These are phyloP conservation scores for Thereva nobilitata DNA, from an alignment of 2,888 invertebrate species.

Conservation along the genomic window DNA sequence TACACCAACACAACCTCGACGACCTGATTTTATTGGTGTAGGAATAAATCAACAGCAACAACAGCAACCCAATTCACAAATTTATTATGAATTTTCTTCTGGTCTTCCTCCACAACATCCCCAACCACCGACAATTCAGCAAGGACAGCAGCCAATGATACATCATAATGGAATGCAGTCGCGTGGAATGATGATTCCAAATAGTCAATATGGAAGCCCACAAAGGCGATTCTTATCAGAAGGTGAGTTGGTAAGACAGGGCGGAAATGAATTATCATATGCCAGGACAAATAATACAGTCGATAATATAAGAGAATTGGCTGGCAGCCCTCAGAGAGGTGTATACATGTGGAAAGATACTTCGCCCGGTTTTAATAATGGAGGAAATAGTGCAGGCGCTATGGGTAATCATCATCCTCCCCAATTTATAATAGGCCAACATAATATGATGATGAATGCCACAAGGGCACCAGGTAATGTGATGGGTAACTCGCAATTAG, in stretches of 20 bases:
- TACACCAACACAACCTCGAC: slow-evolving; percentile 86
- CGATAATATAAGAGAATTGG: slow-evolving; percentile 85
- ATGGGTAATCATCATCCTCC: slow-evolving; percentile 52
- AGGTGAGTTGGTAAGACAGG: slow-evolving; percentile 76
- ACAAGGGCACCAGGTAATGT: slow-evolving; percentile 43
- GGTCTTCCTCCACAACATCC: slow-evolving; percentile 57
- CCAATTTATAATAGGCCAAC: slow-evolving; percentile 49
- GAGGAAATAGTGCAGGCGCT: slow-evolving; percentile 54
- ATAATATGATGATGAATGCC: slow-evolving; percentile 41
- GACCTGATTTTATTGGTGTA: slow-evolving; percentile 86
- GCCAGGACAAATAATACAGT: slow-evolving; percentile 75
- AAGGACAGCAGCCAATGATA: slow-evolving; percentile 51
- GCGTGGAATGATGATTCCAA: slow-evolving; percentile 48
- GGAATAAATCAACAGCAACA: slow-evolving; percentile 54
- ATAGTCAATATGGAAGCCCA: slow-evolving; percentile 64
- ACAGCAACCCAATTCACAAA: slow-evolving; percentile 52
- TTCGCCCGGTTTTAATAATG: slow-evolving; percentile 64
- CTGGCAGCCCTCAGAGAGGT: slow-evolving; percentile 83
- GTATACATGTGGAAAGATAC: slow-evolving; percentile 81
- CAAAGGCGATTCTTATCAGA: slow-evolving; percentile 80
- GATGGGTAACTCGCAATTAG: slow-evolving; percentile 49
- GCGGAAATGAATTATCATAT: slow-evolving; percentile 64
- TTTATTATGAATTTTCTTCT: slow-evolving; percentile 57
- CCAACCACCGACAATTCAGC: slow-evolving; percentile 56
- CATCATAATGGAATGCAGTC: slow-evolving; percentile 47